A percentile compares a stretch with the other conserved stretches of the same genome.
phyloP scores from a whole-genome alignment of 1,140 invertebrate species.

The Drosophila varians region DNA sequence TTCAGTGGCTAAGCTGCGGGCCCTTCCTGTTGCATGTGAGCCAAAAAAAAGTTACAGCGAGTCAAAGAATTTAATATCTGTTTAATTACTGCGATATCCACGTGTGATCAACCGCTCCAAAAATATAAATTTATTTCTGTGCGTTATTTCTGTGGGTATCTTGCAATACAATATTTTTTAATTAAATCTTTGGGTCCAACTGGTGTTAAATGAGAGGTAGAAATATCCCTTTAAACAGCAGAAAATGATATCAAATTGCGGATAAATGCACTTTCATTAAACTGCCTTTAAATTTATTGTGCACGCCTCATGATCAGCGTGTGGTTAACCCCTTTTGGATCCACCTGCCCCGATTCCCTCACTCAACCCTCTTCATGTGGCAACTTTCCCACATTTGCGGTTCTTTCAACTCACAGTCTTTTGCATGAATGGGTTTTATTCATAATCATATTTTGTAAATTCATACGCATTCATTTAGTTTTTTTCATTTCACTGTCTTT shows the following conservation, averaged over 20 bases:
- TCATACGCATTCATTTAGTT: constrained; percentile 37
- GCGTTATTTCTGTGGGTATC: too few species aligned
- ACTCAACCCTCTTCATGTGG: constrained; percentile 32
- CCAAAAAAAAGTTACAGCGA: constrained; percentile 59
- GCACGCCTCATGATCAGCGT: constrained; percentile 50
- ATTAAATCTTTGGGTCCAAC: too few species aligned
- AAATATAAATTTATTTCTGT: background rate
- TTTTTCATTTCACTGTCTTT: constrained; percentile 6
- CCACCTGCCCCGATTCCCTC: constrained; percentile 16
- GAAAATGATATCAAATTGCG: constrained; percentile 13
- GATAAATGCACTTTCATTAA: constrained; percentile 76
- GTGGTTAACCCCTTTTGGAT: constrained; percentile 46
- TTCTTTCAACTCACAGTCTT: constrained; percentile 33
- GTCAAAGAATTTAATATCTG: constrained; percentile 68
- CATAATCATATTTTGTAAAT: constrained; percentile 62
- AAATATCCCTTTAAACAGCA: constrained; percentile 2
- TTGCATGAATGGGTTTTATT: constrained; percentile 76
- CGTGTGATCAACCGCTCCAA: background rate
- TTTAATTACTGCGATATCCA: constrained; percentile 55
- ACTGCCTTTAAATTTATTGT: constrained; percentile 78
- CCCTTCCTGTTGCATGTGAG: constrained; percentile 25
- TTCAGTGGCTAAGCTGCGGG: constrained; percentile 44
- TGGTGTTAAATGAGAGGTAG: background rate
- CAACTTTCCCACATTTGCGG: constrained; percentile 59
- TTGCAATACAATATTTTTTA: too few species aligned